Percentiles rank a stretch among this genome's conserved stretches.
Conservation (phyloP, 1,140 invertebrate species). For the Octopus sinensis region DNA sequence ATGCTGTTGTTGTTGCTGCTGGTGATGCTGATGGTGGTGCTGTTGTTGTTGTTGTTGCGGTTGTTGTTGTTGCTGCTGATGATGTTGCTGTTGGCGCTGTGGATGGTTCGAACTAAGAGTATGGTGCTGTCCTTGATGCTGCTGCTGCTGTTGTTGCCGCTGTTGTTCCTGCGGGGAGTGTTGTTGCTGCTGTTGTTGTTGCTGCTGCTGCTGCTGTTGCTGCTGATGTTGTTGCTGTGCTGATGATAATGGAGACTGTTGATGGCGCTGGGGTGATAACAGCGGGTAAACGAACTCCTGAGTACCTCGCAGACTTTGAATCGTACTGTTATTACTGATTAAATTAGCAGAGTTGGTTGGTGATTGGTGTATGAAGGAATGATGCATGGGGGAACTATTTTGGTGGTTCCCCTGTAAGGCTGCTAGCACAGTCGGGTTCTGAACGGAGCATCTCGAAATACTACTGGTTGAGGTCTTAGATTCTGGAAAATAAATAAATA, state of each 20-base stretch:
- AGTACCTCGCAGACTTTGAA: not conserved
- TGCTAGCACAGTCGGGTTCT: slow-evolving; percentile 2
- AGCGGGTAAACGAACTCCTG: not conserved
- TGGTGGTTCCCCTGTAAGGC: not conserved
- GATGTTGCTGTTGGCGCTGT: not conserved
- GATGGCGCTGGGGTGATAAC: not conserved
- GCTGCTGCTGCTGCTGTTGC: not conserved
- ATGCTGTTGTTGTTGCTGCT: not conserved
- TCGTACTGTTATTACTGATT: not conserved
- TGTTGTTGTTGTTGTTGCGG: slow-evolving; percentile 6
- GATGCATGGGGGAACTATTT: not conserved
- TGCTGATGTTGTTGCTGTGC: slow-evolving; percentile 6
- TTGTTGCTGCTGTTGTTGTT: slow-evolving; percentile 10
- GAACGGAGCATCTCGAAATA: not conserved
- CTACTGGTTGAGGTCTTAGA: not conserved
- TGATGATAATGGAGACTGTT: not conserved
- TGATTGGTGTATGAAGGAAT: not conserved
- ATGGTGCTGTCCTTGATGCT: slow-evolving; percentile 12
- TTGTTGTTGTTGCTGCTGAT: not conserved
- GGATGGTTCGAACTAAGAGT: too few relatives aligned
- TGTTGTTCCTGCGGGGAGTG: not conserved
- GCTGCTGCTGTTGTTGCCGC: not conserved
- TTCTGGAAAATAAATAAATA: not conserved
- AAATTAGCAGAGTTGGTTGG: not conserved
- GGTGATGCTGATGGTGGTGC: slow-evolving; percentile 1